phyloP scores from a whole-genome alignment of 2,797 vertebrate species.

The Lutjanus campechanus region DNA sequence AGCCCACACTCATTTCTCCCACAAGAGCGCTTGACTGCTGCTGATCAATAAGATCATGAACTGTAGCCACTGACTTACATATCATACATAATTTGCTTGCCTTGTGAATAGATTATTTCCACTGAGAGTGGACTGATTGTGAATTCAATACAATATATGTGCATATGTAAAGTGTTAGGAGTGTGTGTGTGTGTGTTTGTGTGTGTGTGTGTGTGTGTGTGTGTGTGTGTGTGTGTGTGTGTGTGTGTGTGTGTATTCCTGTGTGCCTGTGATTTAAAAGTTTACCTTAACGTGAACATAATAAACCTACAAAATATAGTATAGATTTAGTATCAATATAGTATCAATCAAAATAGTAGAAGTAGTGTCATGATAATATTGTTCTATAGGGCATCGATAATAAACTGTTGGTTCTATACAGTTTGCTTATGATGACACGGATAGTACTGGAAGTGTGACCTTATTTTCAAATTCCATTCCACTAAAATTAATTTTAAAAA shows the following conservation, averaged over 20 bases:
- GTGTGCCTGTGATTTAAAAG: conserved; percentile 20
- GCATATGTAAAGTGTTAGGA: too few relatives aligned
- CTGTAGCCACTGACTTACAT: conserved; percentile 66
- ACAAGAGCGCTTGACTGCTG: conserved; percentile 44
- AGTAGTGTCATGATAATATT: not conserved
- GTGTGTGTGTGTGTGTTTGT: not conserved
- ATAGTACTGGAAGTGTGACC: conserved; percentile 16
- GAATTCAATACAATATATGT: conserved; percentile 25
- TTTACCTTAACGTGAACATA: not conserved
- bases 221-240: too few relatives aligned
- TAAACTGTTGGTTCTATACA: conserved; percentile 3
- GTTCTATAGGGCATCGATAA: conserved; percentile 2
- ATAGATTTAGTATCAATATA: not conserved
- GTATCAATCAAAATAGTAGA: not conserved
- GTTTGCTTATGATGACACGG: conserved; percentile 14
- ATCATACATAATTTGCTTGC: conserved; percentile 60
- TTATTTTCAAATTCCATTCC: not conserved
- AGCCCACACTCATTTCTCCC: conserved; percentile 58
- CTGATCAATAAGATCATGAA: conserved; percentile 76
- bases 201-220: conserved; percentile 8
- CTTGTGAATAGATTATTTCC: conserved; percentile 45
- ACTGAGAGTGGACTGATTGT: conserved; percentile 20
- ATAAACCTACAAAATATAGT: not conserved
- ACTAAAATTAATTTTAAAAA: not conserved
- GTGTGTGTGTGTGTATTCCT: conserved; percentile 5